Conservation (phyloP, 2,888 invertebrate genomes). For the Syrphus vitripennis region DNA sequence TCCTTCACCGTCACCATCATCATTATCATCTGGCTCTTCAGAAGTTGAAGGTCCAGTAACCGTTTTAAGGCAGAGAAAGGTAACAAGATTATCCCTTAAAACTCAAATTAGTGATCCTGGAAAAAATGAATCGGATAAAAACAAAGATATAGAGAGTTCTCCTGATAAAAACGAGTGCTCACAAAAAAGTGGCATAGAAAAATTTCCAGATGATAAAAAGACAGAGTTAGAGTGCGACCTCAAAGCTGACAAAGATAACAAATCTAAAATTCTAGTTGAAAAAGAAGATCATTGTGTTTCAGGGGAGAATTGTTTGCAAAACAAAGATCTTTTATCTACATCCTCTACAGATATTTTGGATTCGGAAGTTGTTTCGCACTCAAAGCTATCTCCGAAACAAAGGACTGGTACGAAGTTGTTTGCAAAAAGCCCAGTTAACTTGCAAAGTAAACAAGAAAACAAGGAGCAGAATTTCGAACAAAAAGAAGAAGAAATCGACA, state of each 20-base stretch:
- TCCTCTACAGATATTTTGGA: not conserved
- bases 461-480: not conserved
- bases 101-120: not conserved
- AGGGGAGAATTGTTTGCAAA: not conserved
- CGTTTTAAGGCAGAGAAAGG: not conserved
- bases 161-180: too few species aligned
- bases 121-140: not conserved
- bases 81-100: slow-evolving; percentile 7
- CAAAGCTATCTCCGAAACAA: not conserved
- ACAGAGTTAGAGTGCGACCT: not conserved
- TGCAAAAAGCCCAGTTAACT: not conserved
- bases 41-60: not conserved
- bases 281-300: not conserved
- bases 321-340: not conserved
- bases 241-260: not conserved
- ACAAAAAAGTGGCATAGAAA: not conserved
- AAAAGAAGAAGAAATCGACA: not conserved
- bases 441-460: not conserved
- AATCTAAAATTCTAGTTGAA: not conserved
- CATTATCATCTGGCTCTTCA: not conserved
- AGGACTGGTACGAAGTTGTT: not conserved
- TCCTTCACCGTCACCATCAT: not conserved
- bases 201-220: not conserved
- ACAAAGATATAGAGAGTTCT: not conserved
- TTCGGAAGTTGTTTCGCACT: not conserved